These are phyloP conservation scores for Lophotriccus pileatus DNA, from an alignment of 2,797 vertebrate genomes.

Conservation along the genomic window DNA sequence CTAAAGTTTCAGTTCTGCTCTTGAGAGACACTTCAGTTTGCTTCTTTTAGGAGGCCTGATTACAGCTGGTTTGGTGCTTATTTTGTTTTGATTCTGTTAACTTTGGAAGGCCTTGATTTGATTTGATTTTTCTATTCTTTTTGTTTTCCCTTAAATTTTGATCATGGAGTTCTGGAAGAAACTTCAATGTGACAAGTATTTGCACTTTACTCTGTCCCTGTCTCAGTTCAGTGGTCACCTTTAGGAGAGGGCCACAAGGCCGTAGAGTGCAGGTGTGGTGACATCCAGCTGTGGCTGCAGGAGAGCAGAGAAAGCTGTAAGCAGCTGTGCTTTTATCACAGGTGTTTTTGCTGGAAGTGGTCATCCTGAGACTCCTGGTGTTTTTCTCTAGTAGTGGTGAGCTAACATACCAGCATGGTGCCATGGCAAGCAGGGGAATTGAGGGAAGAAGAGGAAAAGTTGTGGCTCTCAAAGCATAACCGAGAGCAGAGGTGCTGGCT, in stretches of 20 bases:
- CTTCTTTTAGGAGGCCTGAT: neutral
- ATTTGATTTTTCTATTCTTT: neutral
- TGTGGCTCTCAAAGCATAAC: neutral
- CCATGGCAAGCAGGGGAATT: neutral
- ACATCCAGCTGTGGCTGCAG: neutral
- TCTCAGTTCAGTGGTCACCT: neutral
- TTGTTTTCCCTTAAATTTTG: neutral
- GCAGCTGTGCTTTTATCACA: neutral
- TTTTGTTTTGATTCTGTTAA: neutral
- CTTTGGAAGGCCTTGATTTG: neutral
- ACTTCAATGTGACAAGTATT: neutral
- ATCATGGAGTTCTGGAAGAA: neutral
- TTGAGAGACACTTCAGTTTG: neutral
- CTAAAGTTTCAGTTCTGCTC: neutral
- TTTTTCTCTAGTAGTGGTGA: neutral
- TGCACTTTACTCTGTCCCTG: neutral
- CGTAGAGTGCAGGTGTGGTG: neutral
- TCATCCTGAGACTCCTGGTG: neutral
- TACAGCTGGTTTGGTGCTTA: neutral
- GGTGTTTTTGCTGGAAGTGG: neutral
- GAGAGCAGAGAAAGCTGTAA: neutral
- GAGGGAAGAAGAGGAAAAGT: neutral
- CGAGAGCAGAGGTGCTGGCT: neutral
- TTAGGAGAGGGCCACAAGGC: neutral
- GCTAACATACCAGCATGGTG: neutral